Base-by-base conservation (phyloP, 2,888 invertebrate genomes). In the Mesochorus sp. region DNA sequence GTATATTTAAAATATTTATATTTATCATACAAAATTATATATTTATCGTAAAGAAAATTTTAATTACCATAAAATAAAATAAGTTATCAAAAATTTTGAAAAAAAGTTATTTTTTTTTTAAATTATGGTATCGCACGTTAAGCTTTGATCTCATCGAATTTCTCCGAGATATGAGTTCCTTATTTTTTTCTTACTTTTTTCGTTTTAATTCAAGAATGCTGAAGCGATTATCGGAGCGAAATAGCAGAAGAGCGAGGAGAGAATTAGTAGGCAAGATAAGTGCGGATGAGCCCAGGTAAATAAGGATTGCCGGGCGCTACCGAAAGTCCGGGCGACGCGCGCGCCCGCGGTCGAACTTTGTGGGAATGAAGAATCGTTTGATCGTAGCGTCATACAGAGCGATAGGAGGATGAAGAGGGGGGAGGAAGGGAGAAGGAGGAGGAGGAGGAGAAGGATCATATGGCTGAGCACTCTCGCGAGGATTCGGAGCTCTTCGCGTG, bases 361-460 rank as follows among this genome's bases (percentile, higher is more conserved):
- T 67, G 64, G 59, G 72, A 70, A 81, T 80, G 79, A 84, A 83
- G 78, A 83, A 82, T 82, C 66, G 78, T 67, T 76, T 81, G 80
- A 71, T 81, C 53, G 64, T 53, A 64, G 74, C 70, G 70, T 78
- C 78, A 66, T 66, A 67, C 44, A 59, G 47, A n/a, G 72, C 3
- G 55, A 31, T 12, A 28, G 28, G 5, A 14, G 28, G 26, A 26
- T 21, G 51, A 12, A 49, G 49, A 53, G 59, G 37, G 24, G 19
- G 24, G 37, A 31, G 49, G 14, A 14, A 49, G 8, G 24, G 21
- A 37, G 62, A 62, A 21, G 17, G 59, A 51, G n/a, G 47, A 66
- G 59, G 31, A 31, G 34, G 31, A 28, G 59, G 14, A 49, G 26
- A 55, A 24, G 51, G 55, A 55, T 71, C 70, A 71, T 37, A 74